Evolutionary conservation across 2,113 vertebrate species (phyloP).

Genomic region (Atractosteus spatula): DNA sequence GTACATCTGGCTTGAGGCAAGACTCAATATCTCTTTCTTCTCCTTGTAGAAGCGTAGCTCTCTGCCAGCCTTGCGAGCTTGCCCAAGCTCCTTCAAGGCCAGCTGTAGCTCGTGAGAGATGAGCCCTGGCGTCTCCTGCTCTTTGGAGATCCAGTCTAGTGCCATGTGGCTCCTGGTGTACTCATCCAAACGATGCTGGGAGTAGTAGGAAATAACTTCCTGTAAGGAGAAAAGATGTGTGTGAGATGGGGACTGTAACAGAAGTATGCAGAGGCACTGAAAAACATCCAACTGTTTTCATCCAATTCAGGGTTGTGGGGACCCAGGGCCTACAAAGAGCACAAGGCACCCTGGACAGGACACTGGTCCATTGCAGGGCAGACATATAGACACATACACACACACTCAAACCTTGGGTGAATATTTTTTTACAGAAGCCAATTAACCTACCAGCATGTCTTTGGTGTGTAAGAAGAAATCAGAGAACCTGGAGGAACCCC

Average conservation of each 20-base stretch:
- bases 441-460: too few species aligned
- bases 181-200: constrained; percentile 69
- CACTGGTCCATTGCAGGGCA: too few species aligned
- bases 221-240: constrained; percentile 26
- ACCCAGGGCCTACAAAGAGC: too few species aligned
- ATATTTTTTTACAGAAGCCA: too few species aligned
- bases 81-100: constrained; percentile 64
- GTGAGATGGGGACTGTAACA: neutral
- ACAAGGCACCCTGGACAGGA: too few species aligned
- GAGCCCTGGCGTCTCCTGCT: constrained; percentile 60
- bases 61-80: constrained; percentile 65
- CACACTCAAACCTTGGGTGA: too few species aligned
- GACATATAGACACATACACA: too few species aligned
- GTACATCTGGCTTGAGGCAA: constrained; percentile 68
- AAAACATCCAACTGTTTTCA: too few species aligned
- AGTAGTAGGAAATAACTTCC: constrained; percentile 78
- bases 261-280: neutral
- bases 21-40: constrained; percentile 72
- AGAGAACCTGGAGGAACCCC: too few species aligned
- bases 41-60: constrained; percentile 78
- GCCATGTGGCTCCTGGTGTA: constrained; percentile 76
- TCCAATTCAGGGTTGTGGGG: too few species aligned
- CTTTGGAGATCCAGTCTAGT: constrained; percentile 74
- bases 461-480: too few species aligned
- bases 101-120: constrained; percentile 69